phyloP scores from a whole-genome alignment of 53 echinoderm and acorn worm genomes.

The Patiria pectinifera region DNA sequence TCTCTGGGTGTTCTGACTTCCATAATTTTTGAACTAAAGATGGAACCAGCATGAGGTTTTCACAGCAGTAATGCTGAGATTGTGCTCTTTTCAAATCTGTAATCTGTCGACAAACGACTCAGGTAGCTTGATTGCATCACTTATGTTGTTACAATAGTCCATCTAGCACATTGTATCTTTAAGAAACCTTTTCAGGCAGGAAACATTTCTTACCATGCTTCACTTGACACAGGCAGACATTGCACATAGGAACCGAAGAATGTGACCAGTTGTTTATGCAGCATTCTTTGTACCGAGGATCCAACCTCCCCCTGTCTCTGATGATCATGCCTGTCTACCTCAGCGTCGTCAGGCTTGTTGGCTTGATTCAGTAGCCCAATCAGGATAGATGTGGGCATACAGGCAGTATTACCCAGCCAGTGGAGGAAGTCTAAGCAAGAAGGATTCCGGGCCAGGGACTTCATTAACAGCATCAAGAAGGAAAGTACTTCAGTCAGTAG shows the following conservation, averaged over 20 bases:
- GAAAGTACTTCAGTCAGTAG: slow-evolving; percentile 80
- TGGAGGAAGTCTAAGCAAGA: slow-evolving; percentile 74
- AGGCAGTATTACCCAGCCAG: slow-evolving; percentile 76
- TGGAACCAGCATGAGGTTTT: too few relatives aligned
- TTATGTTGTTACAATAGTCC: too few relatives aligned
- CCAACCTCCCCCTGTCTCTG: slow-evolving; percentile 46
- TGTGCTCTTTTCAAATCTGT: too few relatives aligned
- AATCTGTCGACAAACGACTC: too few relatives aligned
- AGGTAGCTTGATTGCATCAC: too few relatives aligned
- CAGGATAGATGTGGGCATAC: slow-evolving; percentile 39
- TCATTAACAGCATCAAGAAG: slow-evolving; percentile 78
- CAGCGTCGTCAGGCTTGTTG: slow-evolving; percentile 36
- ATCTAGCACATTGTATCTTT: too few relatives aligned
- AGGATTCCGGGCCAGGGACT: slow-evolving; percentile 49
- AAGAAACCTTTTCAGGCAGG: not conserved
- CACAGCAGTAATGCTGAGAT: too few relatives aligned
- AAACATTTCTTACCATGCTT: slow-evolving; percentile 74
- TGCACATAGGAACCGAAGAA: slow-evolving; percentile 77
- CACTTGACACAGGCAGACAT: slow-evolving; percentile 69
- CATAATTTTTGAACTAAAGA: too few relatives aligned
- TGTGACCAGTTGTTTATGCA: slow-evolving; percentile 81
- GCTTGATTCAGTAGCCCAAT: slow-evolving; percentile 42
- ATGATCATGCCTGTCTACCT: slow-evolving; percentile 33
- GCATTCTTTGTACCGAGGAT: slow-evolving; percentile 57
- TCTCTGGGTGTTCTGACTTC: too few relatives aligned